Conservation (phyloP, 2,888 invertebrate species). For the Adelognathus sp. region DNA sequence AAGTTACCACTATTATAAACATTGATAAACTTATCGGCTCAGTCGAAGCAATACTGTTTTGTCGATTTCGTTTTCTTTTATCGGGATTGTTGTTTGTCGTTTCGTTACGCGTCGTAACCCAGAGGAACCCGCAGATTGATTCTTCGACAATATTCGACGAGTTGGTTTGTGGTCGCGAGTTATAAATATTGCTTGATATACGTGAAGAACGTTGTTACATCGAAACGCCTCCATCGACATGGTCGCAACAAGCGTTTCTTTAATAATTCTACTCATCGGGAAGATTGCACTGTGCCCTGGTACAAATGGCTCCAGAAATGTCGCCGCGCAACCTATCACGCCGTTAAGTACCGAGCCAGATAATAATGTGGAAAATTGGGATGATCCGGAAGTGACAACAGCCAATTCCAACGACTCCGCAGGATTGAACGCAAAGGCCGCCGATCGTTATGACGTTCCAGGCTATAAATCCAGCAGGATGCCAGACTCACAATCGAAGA, state of each 20-base stretch:
- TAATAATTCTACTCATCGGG: slow-evolving; percentile 1
- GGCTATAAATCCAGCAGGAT: slow-evolving; percentile 17
- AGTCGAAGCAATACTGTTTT: not conserved
- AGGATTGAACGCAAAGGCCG: not conserved
- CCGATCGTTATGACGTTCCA: not conserved
- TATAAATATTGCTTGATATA: slow-evolving; percentile 45
- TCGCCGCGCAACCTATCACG: not conserved
- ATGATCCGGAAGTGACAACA: not conserved
- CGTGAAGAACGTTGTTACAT: slow-evolving; percentile 1
- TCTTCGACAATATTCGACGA: slow-evolving; percentile 3
- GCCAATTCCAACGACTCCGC: not conserved
- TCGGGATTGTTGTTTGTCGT: slow-evolving; percentile 14
- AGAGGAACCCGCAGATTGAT: slow-evolving; percentile 16
- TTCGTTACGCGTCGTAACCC: slow-evolving; percentile 41
- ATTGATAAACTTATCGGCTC: not conserved
- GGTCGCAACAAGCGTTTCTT: slow-evolving; percentile 19
- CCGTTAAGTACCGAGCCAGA: not conserved
- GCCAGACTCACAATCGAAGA: not conserved
- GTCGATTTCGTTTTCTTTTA: not conserved
- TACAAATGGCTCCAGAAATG: not conserved
- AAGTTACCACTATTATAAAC: slow-evolving; percentile 30
- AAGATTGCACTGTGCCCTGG: not conserved
- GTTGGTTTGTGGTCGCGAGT: slow-evolving; percentile 26
- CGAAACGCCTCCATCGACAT: slow-evolving; percentile 1
- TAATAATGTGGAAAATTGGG: not conserved